These are phyloP conservation scores for Onychomys arenicola DNA, from an alignment of 2,797 vertebrate genomes.

Conservation along the genomic window DNA sequence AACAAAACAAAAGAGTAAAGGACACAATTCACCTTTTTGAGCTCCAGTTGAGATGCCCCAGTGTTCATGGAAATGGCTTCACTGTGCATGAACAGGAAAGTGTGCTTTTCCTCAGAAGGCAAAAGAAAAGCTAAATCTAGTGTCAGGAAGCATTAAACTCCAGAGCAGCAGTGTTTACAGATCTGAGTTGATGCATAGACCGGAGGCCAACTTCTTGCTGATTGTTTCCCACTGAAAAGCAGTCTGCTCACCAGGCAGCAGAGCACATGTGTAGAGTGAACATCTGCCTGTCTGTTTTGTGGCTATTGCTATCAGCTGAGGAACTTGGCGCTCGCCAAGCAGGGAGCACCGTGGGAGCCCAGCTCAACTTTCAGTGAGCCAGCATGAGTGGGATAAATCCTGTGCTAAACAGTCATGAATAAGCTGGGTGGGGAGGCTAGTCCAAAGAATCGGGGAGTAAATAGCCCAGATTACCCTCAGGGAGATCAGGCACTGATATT, in stretches of 20 bases:
- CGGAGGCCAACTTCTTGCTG: slow-evolving; percentile 12
- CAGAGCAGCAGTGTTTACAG: slow-evolving; percentile 26
- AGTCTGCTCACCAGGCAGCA: neutral
- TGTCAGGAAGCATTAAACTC: slow-evolving; percentile 33
- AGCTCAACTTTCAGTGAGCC: neutral
- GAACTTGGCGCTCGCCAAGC: neutral
- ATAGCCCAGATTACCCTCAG: neutral
- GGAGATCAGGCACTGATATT: neutral
- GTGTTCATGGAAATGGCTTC: neutral
- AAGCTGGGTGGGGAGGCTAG: neutral
- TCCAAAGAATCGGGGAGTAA: rapidly evolving
- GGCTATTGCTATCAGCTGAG: neutral
- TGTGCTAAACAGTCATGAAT: rapidly evolving
- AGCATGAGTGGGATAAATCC: rapidly evolving
- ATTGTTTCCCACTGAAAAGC: slow-evolving; percentile 16
- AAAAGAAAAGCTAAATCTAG: slow-evolving; percentile 48
- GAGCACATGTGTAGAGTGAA: neutral
- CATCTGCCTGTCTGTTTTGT: slow-evolving; percentile 40
- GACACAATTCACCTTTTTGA: neutral
- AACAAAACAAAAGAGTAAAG: neutral
- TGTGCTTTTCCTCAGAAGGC: slow-evolving; percentile 15
- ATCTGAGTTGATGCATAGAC: neutral
- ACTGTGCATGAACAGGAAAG: neutral
- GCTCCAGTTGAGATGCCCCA: neutral
- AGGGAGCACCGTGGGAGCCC: neutral